These are phyloP conservation scores for Hiodon tergisus DNA, from an alignment of 2,113 vertebrate genomes.

Conservation along the genomic window DNA sequence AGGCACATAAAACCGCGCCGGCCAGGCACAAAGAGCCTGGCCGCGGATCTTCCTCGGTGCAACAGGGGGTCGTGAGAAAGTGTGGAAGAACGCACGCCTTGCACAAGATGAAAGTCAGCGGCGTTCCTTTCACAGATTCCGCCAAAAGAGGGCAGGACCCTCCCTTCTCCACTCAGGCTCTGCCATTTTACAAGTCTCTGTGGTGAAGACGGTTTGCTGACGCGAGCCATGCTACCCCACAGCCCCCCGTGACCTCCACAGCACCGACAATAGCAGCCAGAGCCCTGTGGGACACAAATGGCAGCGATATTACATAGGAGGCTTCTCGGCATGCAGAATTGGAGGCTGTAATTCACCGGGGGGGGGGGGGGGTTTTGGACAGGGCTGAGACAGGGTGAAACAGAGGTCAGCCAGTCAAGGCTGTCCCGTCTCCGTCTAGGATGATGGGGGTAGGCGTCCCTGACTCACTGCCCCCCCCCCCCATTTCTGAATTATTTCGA, in stretches of 20 bases:
- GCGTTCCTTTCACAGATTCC: neutral
- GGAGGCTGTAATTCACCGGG: conserved; percentile 53
- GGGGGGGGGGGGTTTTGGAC: conserved; percentile 38
- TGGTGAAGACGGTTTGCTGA: conserved; percentile 24
- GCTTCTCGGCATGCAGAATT: conserved; percentile 32
- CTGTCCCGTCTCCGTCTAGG: conserved; percentile 46
- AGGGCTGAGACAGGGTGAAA: conserved; percentile 56
- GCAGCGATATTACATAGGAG: conserved; percentile 28
- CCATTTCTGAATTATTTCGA: neutral
- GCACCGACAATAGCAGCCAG: conserved; percentile 10
- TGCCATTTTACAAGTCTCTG: conserved; percentile 35
- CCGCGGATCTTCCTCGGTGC: conserved; percentile 47
- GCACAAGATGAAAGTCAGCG: conserved; percentile 42
- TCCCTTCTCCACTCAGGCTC: conserved; percentile 11
- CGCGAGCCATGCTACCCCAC: conserved; percentile 36
- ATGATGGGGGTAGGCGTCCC: conserved; percentile 26
- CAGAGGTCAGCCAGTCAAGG: conserved; percentile 56
- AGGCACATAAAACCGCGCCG: conserved; percentile 41
- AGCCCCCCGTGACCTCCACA: conserved; percentile 41
- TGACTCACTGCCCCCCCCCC: neutral
- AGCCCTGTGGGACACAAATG: conserved; percentile 39
- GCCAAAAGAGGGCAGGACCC: neutral
- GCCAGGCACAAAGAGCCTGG: conserved; percentile 15
- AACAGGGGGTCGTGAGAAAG: conserved; percentile 55
- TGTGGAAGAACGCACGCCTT: conserved; percentile 29